Evolutionary conservation across 2,888 invertebrate genomes (phyloP).

Genomic region (Agrenia bidenticulata): DNA sequence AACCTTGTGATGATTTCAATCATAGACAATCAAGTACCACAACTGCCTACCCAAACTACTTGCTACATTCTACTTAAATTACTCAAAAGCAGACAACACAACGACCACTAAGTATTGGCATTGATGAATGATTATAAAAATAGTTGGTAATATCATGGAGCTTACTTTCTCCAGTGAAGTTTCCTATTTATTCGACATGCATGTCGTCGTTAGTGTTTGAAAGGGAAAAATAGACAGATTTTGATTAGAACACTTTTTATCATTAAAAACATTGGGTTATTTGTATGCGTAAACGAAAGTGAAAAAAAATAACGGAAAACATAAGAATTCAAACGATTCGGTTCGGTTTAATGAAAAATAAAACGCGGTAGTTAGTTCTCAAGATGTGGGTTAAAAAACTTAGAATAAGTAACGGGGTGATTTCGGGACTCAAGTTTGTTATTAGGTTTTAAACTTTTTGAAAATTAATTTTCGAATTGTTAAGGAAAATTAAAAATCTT

Average conservation of each 20-base stretch:
- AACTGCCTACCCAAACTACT: background rate
- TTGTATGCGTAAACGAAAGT: background rate
- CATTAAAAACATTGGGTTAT: background rate
- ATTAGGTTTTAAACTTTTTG: background rate
- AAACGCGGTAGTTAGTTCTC: background rate
- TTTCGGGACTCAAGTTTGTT: no score
- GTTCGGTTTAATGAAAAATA: background rate
- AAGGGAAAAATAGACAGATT: conserved; percentile 45
- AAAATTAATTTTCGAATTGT: conserved; percentile 7
- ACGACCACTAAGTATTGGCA: conserved; percentile 5
- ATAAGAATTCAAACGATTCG: background rate
- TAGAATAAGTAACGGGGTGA: background rate
- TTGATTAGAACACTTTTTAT: conserved; percentile 26
- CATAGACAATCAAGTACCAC: no score
- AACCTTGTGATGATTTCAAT: no score
- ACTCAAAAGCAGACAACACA: no score
- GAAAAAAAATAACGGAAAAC: background rate
- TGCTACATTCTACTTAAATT: no score
- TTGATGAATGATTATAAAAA: conserved; percentile 19
- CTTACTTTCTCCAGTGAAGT: conserved; percentile 96
- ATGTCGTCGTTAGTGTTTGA: conserved; percentile 46
- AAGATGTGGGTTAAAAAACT: background rate
- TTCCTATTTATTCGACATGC: conserved; percentile 65
- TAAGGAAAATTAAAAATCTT: background rate
- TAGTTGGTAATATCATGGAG: conserved; percentile 54